Evolutionary conservation across 2,797 vertebrate genomes (phyloP), one percentile per base, ranked within the genome.

Genomic region (Phoeniculus purpureus): DNA sequence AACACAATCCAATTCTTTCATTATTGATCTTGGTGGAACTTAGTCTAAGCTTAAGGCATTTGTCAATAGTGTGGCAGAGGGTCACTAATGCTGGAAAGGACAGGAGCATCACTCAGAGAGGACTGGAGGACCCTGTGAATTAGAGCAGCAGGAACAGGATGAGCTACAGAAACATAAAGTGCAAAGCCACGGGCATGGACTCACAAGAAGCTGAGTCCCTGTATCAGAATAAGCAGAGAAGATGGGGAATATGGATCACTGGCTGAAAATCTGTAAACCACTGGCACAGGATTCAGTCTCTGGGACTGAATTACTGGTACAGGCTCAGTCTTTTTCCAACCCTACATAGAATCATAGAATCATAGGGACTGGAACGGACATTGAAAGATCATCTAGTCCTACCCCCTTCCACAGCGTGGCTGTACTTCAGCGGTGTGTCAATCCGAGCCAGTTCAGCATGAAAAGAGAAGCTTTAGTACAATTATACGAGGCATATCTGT

Each of bases 1-100:
- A 43, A 1, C 0, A 1, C 1, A 7, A 37, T 32, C 13, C 40
- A 34, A 26, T 54, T 52, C 17, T 79, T 75, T 60, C 8, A 10
- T 47, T 77, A n/a, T 19, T 76, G 31, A 31, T 34, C 47, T 65
- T 65, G 29, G 9, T 56, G 37, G 12, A 89, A 37, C 1, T 4
- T 56, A 64, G 17, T 45, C 54, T 60, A 52, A 79, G n/a, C 14
- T 59, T 18, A 62, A 62, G 55, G 9, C 3, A 10, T 59, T 56
- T 31, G 16, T 15, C 40, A 60, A 23, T 21, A 25, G 21, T 15
- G 55, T 21, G 19, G 23, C 29, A 29, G 8, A n/a, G 18, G 40
- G 40, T 54, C 3, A 0, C 27, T 71, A 16, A 45, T 12, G 34
- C 13, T 70, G 72, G 37, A 74, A 29, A 80, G 17, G 31, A 25